phyloP scores from a whole-genome alignment of 2,888 invertebrate genomes.

The Drosophila sordidapex region DNA sequence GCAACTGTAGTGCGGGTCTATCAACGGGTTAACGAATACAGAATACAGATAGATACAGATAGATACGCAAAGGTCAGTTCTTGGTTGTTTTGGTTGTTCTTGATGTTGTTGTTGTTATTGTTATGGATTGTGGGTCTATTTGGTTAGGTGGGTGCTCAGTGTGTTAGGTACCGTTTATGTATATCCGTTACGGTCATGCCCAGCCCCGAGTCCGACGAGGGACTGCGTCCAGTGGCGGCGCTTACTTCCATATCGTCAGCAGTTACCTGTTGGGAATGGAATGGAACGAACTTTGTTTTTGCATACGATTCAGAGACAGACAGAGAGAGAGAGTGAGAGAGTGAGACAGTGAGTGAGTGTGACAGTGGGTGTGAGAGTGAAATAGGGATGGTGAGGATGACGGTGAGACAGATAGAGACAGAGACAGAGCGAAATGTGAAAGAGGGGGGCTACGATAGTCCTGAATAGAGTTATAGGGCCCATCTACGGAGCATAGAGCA shows the following conservation, averaged over 20 bases:
- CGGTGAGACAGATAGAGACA: constrained; percentile 20
- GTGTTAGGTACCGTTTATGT: constrained; percentile 87
- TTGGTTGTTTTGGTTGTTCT: constrained; percentile 22
- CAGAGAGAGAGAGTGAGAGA: constrained; percentile 26
- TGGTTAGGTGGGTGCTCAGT: constrained; percentile 43
- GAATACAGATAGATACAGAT: constrained; percentile 38
- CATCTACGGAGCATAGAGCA: constrained; percentile 23
- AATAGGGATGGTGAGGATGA: constrained; percentile 20
- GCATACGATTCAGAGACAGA: constrained; percentile 71
- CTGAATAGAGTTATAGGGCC: constrained; percentile 23
- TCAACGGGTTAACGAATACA: constrained; percentile 41
- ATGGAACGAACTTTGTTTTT: constrained; percentile 73
- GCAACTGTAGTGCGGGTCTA: constrained; percentile 84
- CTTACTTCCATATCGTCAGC: constrained; percentile 85
- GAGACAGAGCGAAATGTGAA: constrained; percentile 38
- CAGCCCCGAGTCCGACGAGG: constrained; percentile 97
- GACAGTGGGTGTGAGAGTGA: constrained; percentile 25
- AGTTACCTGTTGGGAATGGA: constrained; percentile 83
- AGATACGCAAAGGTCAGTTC: constrained; percentile 55
- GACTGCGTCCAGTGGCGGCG: constrained; percentile 90
- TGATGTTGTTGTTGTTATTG: constrained; percentile 1
- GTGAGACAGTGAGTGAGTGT: constrained; percentile 23
- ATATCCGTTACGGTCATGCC: constrained; percentile 94
- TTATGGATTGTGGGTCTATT: constrained; percentile 33
- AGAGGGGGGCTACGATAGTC: constrained; percentile 21